phyloP scores from a whole-genome alignment of 2,113 vertebrate genomes.

The Lathamus discolor region DNA sequence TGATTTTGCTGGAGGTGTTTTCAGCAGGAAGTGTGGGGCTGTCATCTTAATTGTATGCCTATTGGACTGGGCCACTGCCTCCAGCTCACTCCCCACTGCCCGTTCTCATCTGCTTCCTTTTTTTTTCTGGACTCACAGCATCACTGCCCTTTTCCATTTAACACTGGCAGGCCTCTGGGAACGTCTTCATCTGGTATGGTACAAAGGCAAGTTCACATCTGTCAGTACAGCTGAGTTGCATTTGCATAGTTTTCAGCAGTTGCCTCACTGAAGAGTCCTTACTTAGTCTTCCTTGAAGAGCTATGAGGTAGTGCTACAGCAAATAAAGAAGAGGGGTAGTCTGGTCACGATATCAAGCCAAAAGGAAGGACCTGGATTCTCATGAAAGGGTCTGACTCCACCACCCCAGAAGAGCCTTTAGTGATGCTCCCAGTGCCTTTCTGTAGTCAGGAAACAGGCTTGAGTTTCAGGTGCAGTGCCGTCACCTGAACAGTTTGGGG shows the following conservation, averaged over 20 bases:
- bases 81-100: neutral
- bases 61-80: neutral
- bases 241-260: neutral
- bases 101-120: fast-evolving
- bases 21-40: neutral
- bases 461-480: neutral
- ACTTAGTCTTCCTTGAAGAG: neutral
- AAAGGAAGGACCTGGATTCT: neutral
- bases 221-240: neutral
- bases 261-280: neutral
- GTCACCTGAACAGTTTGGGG: neutral
- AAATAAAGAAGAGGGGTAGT: neutral
- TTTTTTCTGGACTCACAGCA: neutral
- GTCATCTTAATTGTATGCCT: neutral
- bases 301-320: neutral
- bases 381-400: neutral
- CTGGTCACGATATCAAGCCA: neutral
- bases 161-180: neutral
- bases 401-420: neutral
- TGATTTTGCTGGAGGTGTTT: neutral
- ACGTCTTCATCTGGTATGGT: neutral
- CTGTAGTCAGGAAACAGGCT: neutral
- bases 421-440: neutral
- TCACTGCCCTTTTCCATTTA: neutral
- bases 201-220: neutral